phyloP scores from a whole-genome alignment of 2,797 vertebrate species.

The Tauraco hartlaubi region DNA sequence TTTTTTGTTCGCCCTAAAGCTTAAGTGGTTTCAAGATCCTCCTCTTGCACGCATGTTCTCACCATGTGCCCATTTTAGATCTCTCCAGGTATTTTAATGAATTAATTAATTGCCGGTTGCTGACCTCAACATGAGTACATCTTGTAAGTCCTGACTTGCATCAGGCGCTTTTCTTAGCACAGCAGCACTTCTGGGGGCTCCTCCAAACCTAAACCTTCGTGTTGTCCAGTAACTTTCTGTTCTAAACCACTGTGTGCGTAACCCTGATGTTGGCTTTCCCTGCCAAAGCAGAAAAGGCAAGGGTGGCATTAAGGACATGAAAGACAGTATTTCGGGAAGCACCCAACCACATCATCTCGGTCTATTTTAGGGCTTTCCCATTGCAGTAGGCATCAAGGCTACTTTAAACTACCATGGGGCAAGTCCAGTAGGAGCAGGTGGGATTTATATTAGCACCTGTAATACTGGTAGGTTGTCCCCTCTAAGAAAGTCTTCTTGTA shows the following conservation, averaged over 20 bases:
- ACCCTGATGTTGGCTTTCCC: not conserved
- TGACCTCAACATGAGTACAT: not conserved
- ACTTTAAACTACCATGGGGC: not conserved
- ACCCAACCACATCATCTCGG: not conserved
- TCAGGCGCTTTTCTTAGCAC: not conserved
- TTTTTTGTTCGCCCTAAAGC: slow-evolving; percentile 54
- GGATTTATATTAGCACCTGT: not conserved
- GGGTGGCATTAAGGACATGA: slow-evolving; percentile 22
- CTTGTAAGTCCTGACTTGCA: slow-evolving; percentile 38
- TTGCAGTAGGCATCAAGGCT: not conserved
- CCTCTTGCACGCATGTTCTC: not conserved
- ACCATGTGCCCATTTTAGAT: not conserved
- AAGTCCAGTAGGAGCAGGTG: not conserved
- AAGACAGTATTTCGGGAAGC: not conserved
- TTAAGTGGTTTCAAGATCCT: slow-evolving; percentile 20
- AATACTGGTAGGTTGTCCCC: not conserved
- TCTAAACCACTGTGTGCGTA: rapidly evolving
- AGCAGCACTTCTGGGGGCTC: not conserved
- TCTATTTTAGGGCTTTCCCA: not conserved
- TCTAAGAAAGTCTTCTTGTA: not conserved
- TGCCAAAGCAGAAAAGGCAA: slow-evolving; percentile 11
- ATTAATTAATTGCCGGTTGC: slow-evolving; percentile 35
- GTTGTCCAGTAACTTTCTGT: not conserved
- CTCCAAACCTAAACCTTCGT: not conserved
- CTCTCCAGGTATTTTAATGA: slow-evolving; percentile 11